Evolutionary conservation across 2,113 vertebrate genomes (phyloP), one percentile per base, ranked within the genome.

Genomic region (Ancistrus triradiatus): DNA sequence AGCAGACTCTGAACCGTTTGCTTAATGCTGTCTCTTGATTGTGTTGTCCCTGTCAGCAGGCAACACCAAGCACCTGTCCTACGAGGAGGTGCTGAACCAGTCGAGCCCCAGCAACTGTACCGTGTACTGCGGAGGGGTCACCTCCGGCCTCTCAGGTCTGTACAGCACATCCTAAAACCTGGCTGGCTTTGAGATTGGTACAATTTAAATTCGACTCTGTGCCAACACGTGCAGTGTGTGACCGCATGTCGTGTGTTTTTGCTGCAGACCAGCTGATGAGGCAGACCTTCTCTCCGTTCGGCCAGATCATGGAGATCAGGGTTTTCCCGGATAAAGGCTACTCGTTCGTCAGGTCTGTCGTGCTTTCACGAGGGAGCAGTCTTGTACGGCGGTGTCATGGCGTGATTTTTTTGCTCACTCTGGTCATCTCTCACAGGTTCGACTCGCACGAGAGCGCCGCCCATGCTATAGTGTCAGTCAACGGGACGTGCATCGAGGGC

Each of bases 261-360:
- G 3, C 68, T 84, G 10, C 82, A 98, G 96, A 98, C 74, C 95
- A 98, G 89, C 86, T 98, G 56, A 98, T 98, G 96, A 93, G 96
- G 76, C 95, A 97, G 89, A 97, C 96, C 40, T 98, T 98, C 79
- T 94, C 95, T 15, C 91, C 91, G 4, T 98, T 98, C 55, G 96
- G 96, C 61, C 95, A 95, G 85, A 97, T 98, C 79, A 90, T 98
- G 95, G 96, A 98, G 78, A 93, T 98, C 72, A 77, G 96, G 68
- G 94, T 98, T 76, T 98, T 98, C 79, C 96, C 95, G 0, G 96
- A 98, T 81, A 98, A 98, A 88, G 96, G 96, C 38, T 98, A 98
- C 80, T 98, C 96, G 43, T 98, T 98, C 56, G 87, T 98, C 77
- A 90, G 96, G 96, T 97, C 85, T 1, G 87, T 37, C 7, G 15